Conservation (phyloP, 2,797 vertebrate species). For the Thalassophryne amazonica region DNA sequence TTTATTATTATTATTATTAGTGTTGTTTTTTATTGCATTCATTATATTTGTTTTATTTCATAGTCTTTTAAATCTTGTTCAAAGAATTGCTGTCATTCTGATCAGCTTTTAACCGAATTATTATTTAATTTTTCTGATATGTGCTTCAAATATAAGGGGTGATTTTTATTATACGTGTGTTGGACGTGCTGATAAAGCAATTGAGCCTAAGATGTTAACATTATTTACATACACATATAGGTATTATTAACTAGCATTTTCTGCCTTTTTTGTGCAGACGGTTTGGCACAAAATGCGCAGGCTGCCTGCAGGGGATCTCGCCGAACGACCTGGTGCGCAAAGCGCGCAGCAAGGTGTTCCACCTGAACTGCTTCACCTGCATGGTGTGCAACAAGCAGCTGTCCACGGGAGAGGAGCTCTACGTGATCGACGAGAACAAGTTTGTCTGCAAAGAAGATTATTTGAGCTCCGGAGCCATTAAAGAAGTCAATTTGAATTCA, state of each 20-base stretch:
- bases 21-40: slow-evolving; percentile 1
- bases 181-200: too few relatives aligned
- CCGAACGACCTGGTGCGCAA: slow-evolving; percentile 93
- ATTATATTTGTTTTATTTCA: background rate
- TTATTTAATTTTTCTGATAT: too few relatives aligned
- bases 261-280: slow-evolving; percentile 71
- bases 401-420: slow-evolving; percentile 95
- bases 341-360: slow-evolving; percentile 93
- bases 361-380: slow-evolving; percentile 97
- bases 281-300: slow-evolving; percentile 95
- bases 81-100: too few relatives aligned
- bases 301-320: slow-evolving; percentile 93
- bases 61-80: too few relatives aligned
- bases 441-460: slow-evolving; percentile 98
- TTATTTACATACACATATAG: too few relatives aligned
- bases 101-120: too few relatives aligned
- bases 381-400: slow-evolving; percentile 98
- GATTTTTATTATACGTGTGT: too few relatives aligned
- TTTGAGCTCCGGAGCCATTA: slow-evolving; percentile 85
- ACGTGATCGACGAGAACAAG: slow-evolving; percentile 96
- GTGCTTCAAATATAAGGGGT: too few relatives aligned
- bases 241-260: too few relatives aligned
- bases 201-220: too few relatives aligned
- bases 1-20: background rate
- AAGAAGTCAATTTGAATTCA: slow-evolving; percentile 93